Evolutionary conservation across 2,797 vertebrate genomes (phyloP), one percentile per base, ranked within the genome.

Genomic region (Phrynocephalus forsythii): DNA sequence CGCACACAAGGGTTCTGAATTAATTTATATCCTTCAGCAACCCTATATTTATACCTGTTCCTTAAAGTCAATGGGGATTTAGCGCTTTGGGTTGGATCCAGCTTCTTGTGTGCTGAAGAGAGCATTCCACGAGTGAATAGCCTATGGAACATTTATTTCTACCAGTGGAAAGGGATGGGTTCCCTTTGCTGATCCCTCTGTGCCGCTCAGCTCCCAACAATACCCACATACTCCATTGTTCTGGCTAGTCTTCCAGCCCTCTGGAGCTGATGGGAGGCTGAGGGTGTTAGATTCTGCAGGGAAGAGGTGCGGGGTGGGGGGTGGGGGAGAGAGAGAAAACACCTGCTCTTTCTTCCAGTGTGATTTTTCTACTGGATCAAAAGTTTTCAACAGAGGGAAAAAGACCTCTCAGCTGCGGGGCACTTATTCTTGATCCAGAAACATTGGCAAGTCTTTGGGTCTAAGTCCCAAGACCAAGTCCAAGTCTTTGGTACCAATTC

Each of bases 1-100:
- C 88, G 90, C 22, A 89, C 52, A 91, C 94, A 96, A 82, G 90
- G 93, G 75, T 73, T 94, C 28, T 87, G 94, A 93, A 96, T 93
- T 95, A 95, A 96, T 96, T 94, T 96, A 28, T 87, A 84, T 93
- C 91, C 90, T 94, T 91, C 88, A 91, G 52, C 94, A 94, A 81
- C 92, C 90, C 68, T 33, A 72, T n/a, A 87, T 82, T 93, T 92
- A 76, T 86, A 95, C 91, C 79, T 94, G 87, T 94, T 90, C 87
- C 63, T 88, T 91, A 93, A 94, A 93, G 82, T 4, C 1, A 86
- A 8, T 0, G 3, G 28, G 90, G 79, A 85, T 26, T 90, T 93
- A 88, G 71, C 81, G 16, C 3, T 89, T 77, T 85, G 16, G 28
- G 38, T 44, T 66, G 2, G 22, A n/a, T 76, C 60, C 56, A 66